A percentile compares a stretch with the other conserved stretches of the same genome.
These are phyloP conservation scores for Galeruca laticollis DNA, from an alignment of 2,888 invertebrate genomes.

Conservation along the genomic window DNA sequence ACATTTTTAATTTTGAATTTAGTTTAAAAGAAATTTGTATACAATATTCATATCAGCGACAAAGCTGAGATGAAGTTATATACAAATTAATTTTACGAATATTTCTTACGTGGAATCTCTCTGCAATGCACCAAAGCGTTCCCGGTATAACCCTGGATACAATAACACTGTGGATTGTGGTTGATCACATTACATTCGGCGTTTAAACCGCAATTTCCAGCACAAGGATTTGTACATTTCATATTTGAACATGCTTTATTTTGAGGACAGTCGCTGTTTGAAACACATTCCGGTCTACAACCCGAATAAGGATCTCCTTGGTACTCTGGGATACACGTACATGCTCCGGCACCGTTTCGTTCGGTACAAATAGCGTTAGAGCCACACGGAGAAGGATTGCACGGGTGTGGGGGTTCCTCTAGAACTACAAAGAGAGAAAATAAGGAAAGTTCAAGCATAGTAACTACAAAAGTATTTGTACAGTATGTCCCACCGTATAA, in stretches of 20 bases:
- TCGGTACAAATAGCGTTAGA: conserved; percentile 83
- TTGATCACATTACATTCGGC: conserved; percentile 81
- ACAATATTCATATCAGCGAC: not conserved
- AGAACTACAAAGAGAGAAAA: conserved; percentile 53
- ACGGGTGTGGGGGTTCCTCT: conserved; percentile 77
- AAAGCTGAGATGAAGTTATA: not conserved
- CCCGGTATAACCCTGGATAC: conserved; percentile 79
- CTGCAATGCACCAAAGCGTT: conserved; percentile 77
- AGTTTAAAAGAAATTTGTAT: not conserved
- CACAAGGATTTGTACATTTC: conserved; percentile 84
- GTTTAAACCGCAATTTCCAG: conserved; percentile 81
- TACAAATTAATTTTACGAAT: not conserved
- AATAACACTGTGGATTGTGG: conserved; percentile 83
- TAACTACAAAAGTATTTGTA: conserved; percentile 11
- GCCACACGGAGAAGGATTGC: conserved; percentile 84
- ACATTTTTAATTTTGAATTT: conserved; percentile 14
- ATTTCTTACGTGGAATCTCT: conserved; percentile 60
- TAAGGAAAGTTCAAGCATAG: conserved; percentile 41
- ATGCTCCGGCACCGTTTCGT: conserved; percentile 80
- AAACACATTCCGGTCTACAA: conserved; percentile 85
- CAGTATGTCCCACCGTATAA: not conserved
- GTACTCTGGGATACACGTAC: conserved; percentile 80
- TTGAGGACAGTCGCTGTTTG: conserved; percentile 80
- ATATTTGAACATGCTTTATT: conserved; percentile 81
- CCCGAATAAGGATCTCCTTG: conserved; percentile 83